Conservation (phyloP, 2,797 vertebrate species). For the Capromys pilorides region DNA sequence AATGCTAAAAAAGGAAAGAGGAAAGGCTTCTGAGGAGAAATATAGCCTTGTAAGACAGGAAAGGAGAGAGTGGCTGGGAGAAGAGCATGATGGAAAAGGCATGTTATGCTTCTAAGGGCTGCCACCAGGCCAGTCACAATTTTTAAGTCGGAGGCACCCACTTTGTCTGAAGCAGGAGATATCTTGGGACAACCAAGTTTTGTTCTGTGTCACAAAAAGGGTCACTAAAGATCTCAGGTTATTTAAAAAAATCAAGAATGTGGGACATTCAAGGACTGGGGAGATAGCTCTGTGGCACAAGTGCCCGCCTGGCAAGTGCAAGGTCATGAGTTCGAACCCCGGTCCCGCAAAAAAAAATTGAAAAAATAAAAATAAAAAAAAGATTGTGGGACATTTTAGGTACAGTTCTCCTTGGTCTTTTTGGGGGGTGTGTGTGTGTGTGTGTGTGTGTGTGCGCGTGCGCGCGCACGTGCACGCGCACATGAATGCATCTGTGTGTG, state of each 20-base stretch:
- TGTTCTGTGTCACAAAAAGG: background rate
- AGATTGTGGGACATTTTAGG: background rate
- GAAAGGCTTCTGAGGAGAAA: background rate
- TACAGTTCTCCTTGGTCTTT: background rate
- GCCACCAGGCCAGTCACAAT: background rate
- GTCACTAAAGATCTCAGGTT: background rate
- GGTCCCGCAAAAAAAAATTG: too few species aligned
- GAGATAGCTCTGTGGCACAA: too few species aligned
- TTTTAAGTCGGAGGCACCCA: background rate
- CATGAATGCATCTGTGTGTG: too few species aligned
- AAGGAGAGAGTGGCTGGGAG: background rate
- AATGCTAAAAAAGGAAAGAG: background rate
- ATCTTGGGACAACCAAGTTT: background rate
- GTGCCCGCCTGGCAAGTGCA: too few species aligned
- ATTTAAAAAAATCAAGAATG: background rate
- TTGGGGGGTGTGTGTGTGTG: background rate
- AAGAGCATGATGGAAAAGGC: background rate
- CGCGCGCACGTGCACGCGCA: too few species aligned
- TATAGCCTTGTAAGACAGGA: background rate
- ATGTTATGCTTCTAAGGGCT: background rate
- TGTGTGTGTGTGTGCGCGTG: too few species aligned
- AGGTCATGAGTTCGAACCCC: too few species aligned
- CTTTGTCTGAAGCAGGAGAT: slow-evolving; percentile 25
- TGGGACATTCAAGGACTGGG: too few species aligned
- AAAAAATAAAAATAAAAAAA: too few species aligned